These are phyloP conservation scores for Amphipyra tragopoginis DNA, from an alignment of 2,888 invertebrate species.

Conservation along the genomic window DNA sequence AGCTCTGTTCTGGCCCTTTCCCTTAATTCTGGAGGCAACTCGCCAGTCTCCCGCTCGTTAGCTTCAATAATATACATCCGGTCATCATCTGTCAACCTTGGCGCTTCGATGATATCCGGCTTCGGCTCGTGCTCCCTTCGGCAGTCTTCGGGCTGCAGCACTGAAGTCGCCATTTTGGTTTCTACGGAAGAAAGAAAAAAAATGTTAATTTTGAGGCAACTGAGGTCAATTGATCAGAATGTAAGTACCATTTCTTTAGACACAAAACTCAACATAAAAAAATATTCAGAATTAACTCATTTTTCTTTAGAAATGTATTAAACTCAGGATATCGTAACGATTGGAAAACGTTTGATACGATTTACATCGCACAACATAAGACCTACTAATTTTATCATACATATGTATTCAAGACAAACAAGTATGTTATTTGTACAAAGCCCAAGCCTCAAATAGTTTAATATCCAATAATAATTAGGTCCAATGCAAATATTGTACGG, in stretches of 20 bases:
- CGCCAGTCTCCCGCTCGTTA: constrained; percentile 82
- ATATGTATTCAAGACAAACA: too few species aligned
- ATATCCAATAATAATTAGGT: constrained; percentile 6
- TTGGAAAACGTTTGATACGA: too few species aligned
- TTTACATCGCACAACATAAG: too few species aligned
- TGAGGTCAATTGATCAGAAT: neutral
- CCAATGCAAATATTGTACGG: constrained; percentile 20
- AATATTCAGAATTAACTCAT: too few species aligned
- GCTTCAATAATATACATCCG: constrained; percentile 74
- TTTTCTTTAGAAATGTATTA: too few species aligned
- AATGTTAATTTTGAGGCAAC: neutral
- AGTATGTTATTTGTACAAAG: neutral
- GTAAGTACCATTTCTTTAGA: too few species aligned
- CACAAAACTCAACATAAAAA: too few species aligned
- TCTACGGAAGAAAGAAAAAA: constrained; percentile 56
- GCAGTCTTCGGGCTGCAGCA: constrained; percentile 83
- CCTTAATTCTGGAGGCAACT: constrained; percentile 89
- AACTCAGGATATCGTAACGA: too few species aligned
- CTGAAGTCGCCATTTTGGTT: constrained; percentile 84
- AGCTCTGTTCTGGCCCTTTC: constrained; percentile 93
- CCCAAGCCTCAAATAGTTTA: neutral
- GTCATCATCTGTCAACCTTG: constrained; percentile 81
- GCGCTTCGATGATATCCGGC: constrained; percentile 70
- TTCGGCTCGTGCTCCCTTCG: constrained; percentile 79
- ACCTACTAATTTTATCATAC: too few species aligned